Evolutionary conservation across 2,888 invertebrate species (phyloP).

Genomic region (Gisinianus flammeolus): DNA sequence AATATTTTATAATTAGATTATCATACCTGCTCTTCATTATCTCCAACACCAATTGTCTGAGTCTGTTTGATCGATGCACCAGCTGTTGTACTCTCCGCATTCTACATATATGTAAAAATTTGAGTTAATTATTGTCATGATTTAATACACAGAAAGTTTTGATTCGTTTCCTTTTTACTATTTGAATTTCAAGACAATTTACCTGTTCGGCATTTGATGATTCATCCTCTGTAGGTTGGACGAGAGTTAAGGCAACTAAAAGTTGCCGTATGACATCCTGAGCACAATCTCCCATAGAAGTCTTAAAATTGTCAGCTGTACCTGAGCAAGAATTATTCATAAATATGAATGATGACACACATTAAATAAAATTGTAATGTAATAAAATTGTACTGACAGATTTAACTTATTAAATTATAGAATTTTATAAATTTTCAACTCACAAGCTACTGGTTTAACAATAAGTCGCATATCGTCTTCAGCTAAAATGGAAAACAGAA

Average conservation of each 20-base stretch:
- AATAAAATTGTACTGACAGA: too few relatives aligned
- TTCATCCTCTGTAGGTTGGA: constrained; percentile 48
- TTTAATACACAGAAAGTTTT: neutral
- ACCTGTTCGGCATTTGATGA: constrained; percentile 40
- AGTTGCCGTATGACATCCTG: constrained; percentile 71
- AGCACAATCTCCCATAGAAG: constrained; percentile 67
- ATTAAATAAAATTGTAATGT: too few relatives aligned
- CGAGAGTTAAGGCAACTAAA: constrained; percentile 68
- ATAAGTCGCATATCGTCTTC: constrained; percentile 70
- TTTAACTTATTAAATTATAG: too few relatives aligned
- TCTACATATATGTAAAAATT: neutral
- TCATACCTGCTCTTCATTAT: constrained; percentile 39
- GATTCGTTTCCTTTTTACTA: neutral
- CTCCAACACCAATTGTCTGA: constrained; percentile 28
- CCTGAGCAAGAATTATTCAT: too few relatives aligned
- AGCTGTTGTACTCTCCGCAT: neutral
- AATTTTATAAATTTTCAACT: too few relatives aligned
- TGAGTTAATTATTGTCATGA: neutral
- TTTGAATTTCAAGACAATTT: constrained; percentile 14
- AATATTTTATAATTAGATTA: neutral
- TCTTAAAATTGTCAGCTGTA: constrained; percentile 64
- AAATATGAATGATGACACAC: too few relatives aligned
- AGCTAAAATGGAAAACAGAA: constrained; percentile 35
- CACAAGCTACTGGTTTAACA: constrained; percentile 71
- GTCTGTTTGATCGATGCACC: constrained; percentile 37